These are phyloP conservation scores for Morpho helenor DNA, from an alignment of 2,888 invertebrate genomes.

Conservation along the genomic window DNA sequence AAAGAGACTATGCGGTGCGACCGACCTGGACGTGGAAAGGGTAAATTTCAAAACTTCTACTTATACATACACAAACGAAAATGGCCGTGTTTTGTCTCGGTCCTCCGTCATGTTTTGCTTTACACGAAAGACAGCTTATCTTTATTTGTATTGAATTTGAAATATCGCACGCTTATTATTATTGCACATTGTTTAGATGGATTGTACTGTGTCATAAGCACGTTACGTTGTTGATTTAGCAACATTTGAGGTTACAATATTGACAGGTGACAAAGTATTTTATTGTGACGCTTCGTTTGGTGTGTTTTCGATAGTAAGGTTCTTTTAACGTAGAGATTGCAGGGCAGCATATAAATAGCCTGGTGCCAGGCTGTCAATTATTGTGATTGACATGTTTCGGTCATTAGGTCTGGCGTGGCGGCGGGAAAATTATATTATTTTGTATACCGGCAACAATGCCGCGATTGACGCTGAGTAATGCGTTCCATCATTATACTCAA, in stretches of 20 bases:
- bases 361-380: constrained; percentile 67
- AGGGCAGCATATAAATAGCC: constrained; percentile 41
- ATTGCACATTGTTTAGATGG: constrained; percentile 26
- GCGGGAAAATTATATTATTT: constrained; percentile 29
- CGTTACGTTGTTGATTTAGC: constrained; percentile 66
- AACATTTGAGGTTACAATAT: constrained; percentile 70
- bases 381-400: constrained; percentile 71
- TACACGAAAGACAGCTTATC: constrained; percentile 14
- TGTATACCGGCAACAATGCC: constrained; percentile 15
- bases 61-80: constrained; percentile 54
- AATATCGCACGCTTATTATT: constrained; percentile 3
- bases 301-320: constrained; percentile 23
- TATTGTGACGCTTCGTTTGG: constrained; percentile 26
- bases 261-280: constrained; percentile 54
- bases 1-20: constrained; percentile 75
- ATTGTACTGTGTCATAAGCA: constrained; percentile 50
- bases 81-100: constrained; percentile 71
- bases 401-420: constrained; percentile 52
- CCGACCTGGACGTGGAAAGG: constrained; percentile 74
- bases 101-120: constrained; percentile 54
- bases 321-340: constrained; percentile 27
- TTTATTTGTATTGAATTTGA: constrained; percentile 8
- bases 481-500: background rate
- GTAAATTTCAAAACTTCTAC: constrained; percentile 51
- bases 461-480: constrained; percentile 1